Evolutionary conservation across 2,797 vertebrate species (phyloP).

Genomic region (Crypturellus tataupa): DNA sequence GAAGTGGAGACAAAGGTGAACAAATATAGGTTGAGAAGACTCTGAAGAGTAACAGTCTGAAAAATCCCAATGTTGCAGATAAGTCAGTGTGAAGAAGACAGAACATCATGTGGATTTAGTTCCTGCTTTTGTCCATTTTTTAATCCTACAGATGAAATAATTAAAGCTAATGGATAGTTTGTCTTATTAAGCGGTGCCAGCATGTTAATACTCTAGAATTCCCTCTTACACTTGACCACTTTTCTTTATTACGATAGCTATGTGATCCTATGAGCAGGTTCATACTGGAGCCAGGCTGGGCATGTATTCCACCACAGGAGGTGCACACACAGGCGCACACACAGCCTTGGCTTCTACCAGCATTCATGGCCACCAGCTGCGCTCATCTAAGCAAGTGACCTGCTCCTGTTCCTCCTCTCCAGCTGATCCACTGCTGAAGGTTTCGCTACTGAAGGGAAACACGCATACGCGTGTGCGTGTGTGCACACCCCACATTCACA

Average conservation of each 20-base stretch:
- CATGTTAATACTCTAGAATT: neutral
- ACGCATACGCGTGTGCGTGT: neutral
- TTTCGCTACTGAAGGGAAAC: neutral
- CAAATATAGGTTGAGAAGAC: neutral
- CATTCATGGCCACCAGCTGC: neutral
- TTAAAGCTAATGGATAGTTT: neutral
- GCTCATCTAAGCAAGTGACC: neutral
- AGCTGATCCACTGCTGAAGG: neutral
- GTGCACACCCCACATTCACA: neutral
- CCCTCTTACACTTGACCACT: neutral
- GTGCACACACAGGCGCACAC: no score
- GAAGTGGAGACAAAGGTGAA: neutral
- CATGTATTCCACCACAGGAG: neutral
- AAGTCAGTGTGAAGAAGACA: neutral
- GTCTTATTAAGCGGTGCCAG: neutral
- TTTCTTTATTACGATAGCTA: neutral
- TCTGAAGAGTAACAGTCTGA: neutral
- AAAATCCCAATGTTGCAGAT: neutral
- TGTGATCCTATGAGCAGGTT: neutral
- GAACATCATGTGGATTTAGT: neutral
- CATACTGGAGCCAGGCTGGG: rapidly evolving
- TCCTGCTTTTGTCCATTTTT: neutral
- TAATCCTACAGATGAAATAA: neutral
- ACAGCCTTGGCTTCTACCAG: neutral
- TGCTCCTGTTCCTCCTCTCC: neutral